A percentile compares a stretch with the other conserved stretches of the same genome.
These are phyloP conservation scores for Stomatorhinus ivindoensis DNA, from an alignment of 2,113 vertebrate genomes.

Conservation along the genomic window DNA sequence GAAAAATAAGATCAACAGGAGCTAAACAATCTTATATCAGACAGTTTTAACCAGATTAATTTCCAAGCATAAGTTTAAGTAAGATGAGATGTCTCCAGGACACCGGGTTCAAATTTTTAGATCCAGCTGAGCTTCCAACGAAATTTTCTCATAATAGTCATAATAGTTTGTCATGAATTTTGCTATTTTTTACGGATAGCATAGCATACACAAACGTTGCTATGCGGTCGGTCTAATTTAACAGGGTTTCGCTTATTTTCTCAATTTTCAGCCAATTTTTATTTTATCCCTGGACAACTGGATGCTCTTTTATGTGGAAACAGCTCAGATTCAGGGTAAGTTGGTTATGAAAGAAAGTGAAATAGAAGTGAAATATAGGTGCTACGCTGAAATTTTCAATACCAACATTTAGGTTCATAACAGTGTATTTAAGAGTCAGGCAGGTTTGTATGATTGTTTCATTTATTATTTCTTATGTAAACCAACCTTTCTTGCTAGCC, in stretches of 20 bases:
- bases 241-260: not conserved
- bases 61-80: not conserved
- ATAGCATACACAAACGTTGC: not conserved
- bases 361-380: not conserved
- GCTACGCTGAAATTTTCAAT: not conserved
- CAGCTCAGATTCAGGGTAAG: conserved; percentile 69
- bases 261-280: conserved; percentile 59
- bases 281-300: conserved; percentile 61
- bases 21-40: not conserved
- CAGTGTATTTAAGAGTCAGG: not conserved
- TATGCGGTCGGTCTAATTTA: not conserved
- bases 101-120: not conserved
- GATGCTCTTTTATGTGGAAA: conserved; percentile 74
- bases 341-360: not conserved
- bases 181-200: not conserved
- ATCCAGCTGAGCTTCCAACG: not conserved
- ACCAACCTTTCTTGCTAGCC: not conserved
- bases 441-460: not conserved
- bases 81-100: not conserved
- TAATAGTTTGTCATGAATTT: not conserved
- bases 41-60: not conserved
- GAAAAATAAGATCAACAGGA: not conserved
- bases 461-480: not conserved
- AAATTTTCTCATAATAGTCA: not conserved
- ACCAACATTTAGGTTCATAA: not conserved